Percentiles rank a stretch among this genome's conserved stretches.
phyloP scores from a whole-genome alignment of 92 coral and sea anemone genomes.

The Epizoanthus stellaris region DNA sequence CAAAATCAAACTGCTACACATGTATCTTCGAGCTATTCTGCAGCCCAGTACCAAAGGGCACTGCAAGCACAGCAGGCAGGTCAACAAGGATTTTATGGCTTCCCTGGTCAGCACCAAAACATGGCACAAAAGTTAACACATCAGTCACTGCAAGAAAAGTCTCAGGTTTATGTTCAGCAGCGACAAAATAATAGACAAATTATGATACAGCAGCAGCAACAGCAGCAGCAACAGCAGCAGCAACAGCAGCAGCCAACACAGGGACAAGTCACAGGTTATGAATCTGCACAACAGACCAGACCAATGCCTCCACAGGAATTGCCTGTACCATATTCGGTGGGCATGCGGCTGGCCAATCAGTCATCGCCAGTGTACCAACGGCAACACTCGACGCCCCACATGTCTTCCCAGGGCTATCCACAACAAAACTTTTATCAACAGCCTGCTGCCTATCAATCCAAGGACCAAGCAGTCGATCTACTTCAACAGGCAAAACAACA shows the following conservation, averaged over 20 bases:
- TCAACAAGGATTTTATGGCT: constrained; percentile 62
- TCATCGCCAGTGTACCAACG: constrained; percentile 65
- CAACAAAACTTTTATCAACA: constrained; percentile 40
- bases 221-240: constrained; percentile 53
- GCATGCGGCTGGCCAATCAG: constrained; percentile 52
- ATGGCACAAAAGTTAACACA: constrained; percentile 49
- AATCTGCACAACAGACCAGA: constrained; percentile 54
- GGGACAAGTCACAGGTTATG: constrained; percentile 38
- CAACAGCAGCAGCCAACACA: constrained; percentile 42
- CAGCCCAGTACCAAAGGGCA: constrained; percentile 18
- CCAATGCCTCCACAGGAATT: constrained; percentile 51
- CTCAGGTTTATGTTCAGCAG: constrained; percentile 49
- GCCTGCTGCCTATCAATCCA: constrained; percentile 18
- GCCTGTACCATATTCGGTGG: constrained; percentile 49
- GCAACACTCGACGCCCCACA: constrained; percentile 80
- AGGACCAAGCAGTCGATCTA: constrained; percentile 17
- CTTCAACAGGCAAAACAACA: constrained; percentile 36
- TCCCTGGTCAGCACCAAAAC: constrained; percentile 47
- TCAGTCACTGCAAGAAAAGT: constrained; percentile 52
- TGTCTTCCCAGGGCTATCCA: constrained; percentile 24
- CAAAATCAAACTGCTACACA: constrained; percentile 22
- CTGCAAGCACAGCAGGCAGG: constrained; percentile 53
- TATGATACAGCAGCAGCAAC: constrained; percentile 49
- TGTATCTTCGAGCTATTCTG: constrained; percentile 28
- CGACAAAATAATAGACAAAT: constrained; percentile 47